These are phyloP conservation scores for Promerops cafer DNA, from an alignment of 2,113 vertebrate species.

Conservation along the genomic window DNA sequence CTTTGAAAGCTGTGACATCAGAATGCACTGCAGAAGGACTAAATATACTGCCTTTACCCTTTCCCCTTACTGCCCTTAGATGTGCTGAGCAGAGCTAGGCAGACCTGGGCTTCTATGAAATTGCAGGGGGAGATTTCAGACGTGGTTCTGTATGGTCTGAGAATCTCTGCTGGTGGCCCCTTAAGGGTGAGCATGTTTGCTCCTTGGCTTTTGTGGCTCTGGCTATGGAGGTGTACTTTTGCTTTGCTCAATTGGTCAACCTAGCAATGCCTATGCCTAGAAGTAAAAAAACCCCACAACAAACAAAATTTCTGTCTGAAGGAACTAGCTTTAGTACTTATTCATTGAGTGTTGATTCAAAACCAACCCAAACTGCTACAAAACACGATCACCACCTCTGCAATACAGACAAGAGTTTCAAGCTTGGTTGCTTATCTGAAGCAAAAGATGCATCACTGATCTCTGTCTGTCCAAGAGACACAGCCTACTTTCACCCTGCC, in stretches of 20 bases:
- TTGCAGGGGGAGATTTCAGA: background rate
- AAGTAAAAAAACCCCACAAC: background rate
- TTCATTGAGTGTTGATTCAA: background rate
- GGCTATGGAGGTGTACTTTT: background rate
- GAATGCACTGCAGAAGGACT: background rate
- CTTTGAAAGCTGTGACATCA: background rate
- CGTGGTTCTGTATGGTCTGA: background rate
- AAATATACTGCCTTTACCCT: background rate
- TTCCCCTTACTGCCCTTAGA: background rate
- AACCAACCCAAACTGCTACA: background rate
- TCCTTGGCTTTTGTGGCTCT: background rate
- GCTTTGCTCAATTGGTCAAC: background rate
- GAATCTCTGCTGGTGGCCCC: background rate
- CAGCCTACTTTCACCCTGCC: background rate
- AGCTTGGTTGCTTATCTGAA: background rate
- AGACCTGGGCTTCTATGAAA: background rate
- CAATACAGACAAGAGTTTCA: background rate
- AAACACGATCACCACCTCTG: background rate
- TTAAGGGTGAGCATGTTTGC: background rate
- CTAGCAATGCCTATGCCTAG: background rate
- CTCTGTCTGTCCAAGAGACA: background rate
- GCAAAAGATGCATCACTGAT: rapidly evolving
- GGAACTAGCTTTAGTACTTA: background rate
- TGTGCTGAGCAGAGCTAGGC: background rate
- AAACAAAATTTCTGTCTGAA: background rate